A percentile compares a stretch with the other conserved stretches of the same genome.
Conservation (phyloP, 2,797 vertebrate species). For the Dermochelys coriacea region DNA sequence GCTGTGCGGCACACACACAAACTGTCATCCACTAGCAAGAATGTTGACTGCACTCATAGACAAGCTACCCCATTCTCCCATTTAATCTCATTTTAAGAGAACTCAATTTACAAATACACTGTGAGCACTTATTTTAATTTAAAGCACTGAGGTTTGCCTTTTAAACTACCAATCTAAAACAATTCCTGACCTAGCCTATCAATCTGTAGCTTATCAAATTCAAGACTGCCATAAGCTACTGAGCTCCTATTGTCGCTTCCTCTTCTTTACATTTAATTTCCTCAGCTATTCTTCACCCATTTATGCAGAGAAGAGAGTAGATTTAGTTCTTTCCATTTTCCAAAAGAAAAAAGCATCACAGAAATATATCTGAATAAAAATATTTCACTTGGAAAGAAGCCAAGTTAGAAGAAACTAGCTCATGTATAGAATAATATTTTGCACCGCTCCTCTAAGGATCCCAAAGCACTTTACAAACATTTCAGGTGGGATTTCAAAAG, state of each 20-base stretch:
- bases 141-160: slow-evolving; percentile 33
- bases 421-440: not conserved
- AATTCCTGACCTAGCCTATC: slow-evolving; percentile 20
- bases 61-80: not conserved
- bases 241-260: not conserved
- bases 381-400: not conserved
- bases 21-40: accelerated
- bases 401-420: not conserved
- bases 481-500: not conserved
- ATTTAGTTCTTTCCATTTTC: not conserved
- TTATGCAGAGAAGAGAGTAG: not conserved
- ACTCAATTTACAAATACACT: slow-evolving; percentile 10
- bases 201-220: not conserved
- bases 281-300: not conserved
- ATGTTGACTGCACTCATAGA: not conserved
- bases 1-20: not conserved
- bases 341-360: accelerated
- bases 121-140: slow-evolving; percentile 47
- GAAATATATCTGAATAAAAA: not conserved
- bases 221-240: not conserved
- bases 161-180: slow-evolving; percentile 25
- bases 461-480: not conserved
- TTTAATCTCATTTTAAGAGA: slow-evolving; percentile 43
- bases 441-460: not conserved
- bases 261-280: not conserved